These are phyloP conservation scores for Apostichopus californicus DNA, from an alignment of 35 echinoderm and acorn worm species.

Conservation along the genomic window DNA sequence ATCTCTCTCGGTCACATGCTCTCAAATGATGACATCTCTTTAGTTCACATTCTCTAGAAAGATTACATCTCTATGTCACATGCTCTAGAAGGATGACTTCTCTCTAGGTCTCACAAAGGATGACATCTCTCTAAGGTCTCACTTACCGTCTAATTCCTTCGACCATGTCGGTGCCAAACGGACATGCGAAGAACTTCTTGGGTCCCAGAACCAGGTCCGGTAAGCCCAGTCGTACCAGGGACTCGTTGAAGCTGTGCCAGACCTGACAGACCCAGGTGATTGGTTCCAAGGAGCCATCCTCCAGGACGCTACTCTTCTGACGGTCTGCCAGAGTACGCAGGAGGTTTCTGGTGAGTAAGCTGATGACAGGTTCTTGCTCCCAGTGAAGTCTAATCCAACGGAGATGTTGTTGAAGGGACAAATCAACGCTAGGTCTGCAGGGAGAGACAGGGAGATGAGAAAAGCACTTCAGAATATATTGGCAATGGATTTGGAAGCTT, in stretches of 20 bases:
- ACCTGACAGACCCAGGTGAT: slow-evolving; percentile 79
- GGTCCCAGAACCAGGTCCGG: slow-evolving; percentile 80
- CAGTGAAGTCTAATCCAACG: slow-evolving; percentile 87
- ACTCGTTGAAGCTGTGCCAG: slow-evolving; percentile 83
- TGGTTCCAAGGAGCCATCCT: slow-evolving; percentile 41
- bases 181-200: slow-evolving; percentile 85
- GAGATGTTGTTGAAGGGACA: slow-evolving; percentile 83
- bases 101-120: too few species aligned
- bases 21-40: too few species aligned
- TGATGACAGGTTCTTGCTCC: slow-evolving; percentile 76
- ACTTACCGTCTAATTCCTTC: slow-evolving; percentile 70
- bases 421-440: slow-evolving; percentile 74
- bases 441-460: neutral
- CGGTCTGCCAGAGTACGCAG: slow-evolving; percentile 66
- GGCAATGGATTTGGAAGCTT: too few species aligned
- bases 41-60: too few species aligned
- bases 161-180: slow-evolving; percentile 66
- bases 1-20: too few species aligned
- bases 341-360: slow-evolving; percentile 40
- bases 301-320: slow-evolving; percentile 39
- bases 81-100: too few species aligned
- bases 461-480: too few species aligned
- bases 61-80: too few species aligned
- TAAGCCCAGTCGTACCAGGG: slow-evolving; percentile 66
- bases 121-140: too few species aligned